Evolutionary conservation across 1,140 invertebrate species (phyloP), one percentile per base, ranked within the genome.

Genomic region (Megalonaias nervosa): DNA sequence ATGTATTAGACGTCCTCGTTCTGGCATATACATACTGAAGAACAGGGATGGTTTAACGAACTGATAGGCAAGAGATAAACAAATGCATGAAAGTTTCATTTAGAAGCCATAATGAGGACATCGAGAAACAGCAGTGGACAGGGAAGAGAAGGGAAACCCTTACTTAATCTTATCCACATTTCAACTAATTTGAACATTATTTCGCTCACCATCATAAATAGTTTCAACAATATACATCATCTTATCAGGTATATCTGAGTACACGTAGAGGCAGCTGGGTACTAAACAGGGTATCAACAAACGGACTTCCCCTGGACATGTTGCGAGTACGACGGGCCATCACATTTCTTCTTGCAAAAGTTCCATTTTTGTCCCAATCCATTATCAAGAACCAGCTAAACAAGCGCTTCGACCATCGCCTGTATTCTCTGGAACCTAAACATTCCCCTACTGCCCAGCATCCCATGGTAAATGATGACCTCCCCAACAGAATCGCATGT

Each of bases 391-490:
- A 67, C 0, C 26, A 77, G n/a, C 65, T 83, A 6, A 85, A 81
- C 69, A 67, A 75, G 19, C 80, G 89, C 26, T 91, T 93, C 82
- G 91, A 92, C 80, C 93, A 93, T 74, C 87, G 90, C 60, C 57
- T 74, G n/a, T 87, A 85, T 74, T 71, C 80, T 12, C 76, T 93
- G 57, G 87, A 91, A 74, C 92, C 92, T 19, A 77, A 87, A 38
- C 91, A 93, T 79, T 71, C 87, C 16, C 86, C 91, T 16, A 87
- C 90, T 26, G 82, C 86, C 15, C 92, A 93, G 76, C 93, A 93
- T 81, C 90, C 91, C 2, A 91, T 90, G 38, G 89, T 93, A 2
- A 93, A 93, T 79, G 92, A 93, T 79, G 91, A 92, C n/a, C 80
- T 93, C n/a, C 89, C 92, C 3, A 92, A 93, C 84, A 83, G 92